Evolutionary conservation across 2,888 invertebrate species (phyloP).

Genomic region (Trissoscelio sp.): DNA sequence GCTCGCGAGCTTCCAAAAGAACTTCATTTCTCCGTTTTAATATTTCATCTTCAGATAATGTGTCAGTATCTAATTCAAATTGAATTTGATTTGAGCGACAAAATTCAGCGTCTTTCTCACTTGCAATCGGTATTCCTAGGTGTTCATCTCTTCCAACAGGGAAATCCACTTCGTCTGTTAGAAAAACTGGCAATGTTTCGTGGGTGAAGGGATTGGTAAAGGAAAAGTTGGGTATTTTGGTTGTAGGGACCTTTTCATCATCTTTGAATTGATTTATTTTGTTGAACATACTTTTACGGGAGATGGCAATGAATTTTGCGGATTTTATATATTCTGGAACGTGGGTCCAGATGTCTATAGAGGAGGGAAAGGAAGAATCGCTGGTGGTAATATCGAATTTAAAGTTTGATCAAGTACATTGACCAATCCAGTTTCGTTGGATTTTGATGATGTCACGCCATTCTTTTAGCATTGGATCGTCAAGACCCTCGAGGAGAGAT

Average conservation of each 20-base stretch:
- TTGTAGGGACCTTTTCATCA: slow-evolving; percentile 70
- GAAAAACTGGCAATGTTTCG: slow-evolving; percentile 86
- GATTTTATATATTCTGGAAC: slow-evolving; percentile 89
- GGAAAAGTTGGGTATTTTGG: slow-evolving; percentile 81
- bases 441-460: slow-evolving; percentile 94
- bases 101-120: slow-evolving; percentile 86
- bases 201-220: slow-evolving; percentile 90
- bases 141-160: slow-evolving; percentile 88
- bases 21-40: slow-evolving; percentile 85
- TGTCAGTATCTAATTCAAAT: slow-evolving; percentile 68
- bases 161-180: slow-evolving; percentile 87
- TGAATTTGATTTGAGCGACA: slow-evolving; percentile 85
- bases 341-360: slow-evolving; percentile 89
- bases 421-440: slow-evolving; percentile 95
- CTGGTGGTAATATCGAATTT: slow-evolving; percentile 85
- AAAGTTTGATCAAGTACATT: slow-evolving; percentile 91
- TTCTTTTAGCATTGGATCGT: slow-evolving; percentile 88
- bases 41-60: slow-evolving; percentile 79
- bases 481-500: slow-evolving; percentile 87
- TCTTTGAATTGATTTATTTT: slow-evolving; percentile 75
- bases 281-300: slow-evolving; percentile 85
- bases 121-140: slow-evolving; percentile 88
- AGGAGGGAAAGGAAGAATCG: slow-evolving; percentile 76
- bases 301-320: slow-evolving; percentile 89
- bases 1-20: slow-evolving; percentile 85